Percentiles rank a stretch among this genome's conserved stretches.
phyloP scores from a whole-genome alignment of 2,113 vertebrate genomes.

The Tympanuchus pallidicinctus region DNA sequence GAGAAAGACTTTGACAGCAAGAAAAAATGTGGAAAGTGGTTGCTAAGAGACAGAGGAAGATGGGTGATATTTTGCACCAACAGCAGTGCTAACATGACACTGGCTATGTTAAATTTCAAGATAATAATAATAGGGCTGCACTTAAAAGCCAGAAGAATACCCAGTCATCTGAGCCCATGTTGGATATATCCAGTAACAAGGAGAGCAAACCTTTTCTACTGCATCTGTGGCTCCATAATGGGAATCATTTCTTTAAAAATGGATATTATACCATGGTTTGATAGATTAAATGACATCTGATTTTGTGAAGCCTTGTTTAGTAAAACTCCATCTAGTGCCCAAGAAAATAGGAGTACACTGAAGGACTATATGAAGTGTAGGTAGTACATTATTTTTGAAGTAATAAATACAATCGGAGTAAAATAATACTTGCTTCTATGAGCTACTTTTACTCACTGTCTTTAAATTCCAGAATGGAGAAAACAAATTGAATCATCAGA shows the following conservation, averaged over 20 bases:
- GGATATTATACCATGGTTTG: background rate
- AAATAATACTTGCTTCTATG: background rate
- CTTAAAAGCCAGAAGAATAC: background rate
- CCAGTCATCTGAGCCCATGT: background rate
- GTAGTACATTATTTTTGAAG: background rate
- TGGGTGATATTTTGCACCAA: background rate
- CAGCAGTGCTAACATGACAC: slow-evolving; percentile 10
- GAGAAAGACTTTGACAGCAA: slow-evolving; percentile 47
- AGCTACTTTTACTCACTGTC: background rate
- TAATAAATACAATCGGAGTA: background rate
- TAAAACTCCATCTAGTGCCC: background rate
- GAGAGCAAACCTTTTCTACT: background rate
- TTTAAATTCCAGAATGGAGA: background rate
- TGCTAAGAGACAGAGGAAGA: slow-evolving; percentile 44
- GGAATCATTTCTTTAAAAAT: background rate
- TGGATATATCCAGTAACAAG: background rate
- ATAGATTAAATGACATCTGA: background rate
- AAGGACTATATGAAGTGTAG: background rate
- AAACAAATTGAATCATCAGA: background rate
- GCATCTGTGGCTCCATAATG: background rate
- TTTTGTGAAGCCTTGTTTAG: background rate
- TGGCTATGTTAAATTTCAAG: background rate
- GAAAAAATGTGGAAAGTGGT: slow-evolving; percentile 44
- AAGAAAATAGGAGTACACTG: background rate
- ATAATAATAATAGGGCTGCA: background rate